Evolutionary conservation across 1,140 invertebrate species (phyloP).

Genomic region (Tetranychus cinnabarinus): DNA sequence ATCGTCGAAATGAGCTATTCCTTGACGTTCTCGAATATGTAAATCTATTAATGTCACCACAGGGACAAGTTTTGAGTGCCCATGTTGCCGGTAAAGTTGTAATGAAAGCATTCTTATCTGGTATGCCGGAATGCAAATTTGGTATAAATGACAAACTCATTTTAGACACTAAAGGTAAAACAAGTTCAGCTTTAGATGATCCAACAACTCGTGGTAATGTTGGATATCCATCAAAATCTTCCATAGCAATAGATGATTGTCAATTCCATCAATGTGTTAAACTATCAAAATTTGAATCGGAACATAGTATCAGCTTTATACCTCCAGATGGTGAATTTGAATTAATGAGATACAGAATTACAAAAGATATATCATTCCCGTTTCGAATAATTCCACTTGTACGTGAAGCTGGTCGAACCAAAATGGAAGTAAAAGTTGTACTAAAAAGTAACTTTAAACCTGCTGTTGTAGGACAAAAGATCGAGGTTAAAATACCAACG

Average conservation of each 20-base stretch:
- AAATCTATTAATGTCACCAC: slow-evolving; percentile 95
- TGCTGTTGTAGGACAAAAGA: slow-evolving; percentile 91
- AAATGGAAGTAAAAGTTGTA: slow-evolving; percentile 99
- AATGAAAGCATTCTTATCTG: slow-evolving; percentile 98
- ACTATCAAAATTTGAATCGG: slow-evolving; percentile 96
- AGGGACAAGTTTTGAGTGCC: slow-evolving; percentile 95
- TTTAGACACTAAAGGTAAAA: slow-evolving; percentile 82
- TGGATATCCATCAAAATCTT: slow-evolving; percentile 46
- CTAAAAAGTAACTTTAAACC: slow-evolving; percentile 99
- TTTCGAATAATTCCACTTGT: slow-evolving; percentile 98
- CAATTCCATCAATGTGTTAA: slow-evolving; percentile 99
- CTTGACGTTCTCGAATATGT: slow-evolving; percentile 97
- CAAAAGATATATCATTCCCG: slow-evolving; percentile 98
- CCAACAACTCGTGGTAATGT: slow-evolving; percentile 30
- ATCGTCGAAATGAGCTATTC: slow-evolving; percentile 93
- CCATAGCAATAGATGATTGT: slow-evolving; percentile 94
- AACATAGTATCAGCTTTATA: slow-evolving; percentile 99
- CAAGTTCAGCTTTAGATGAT: slow-evolving; percentile 40
- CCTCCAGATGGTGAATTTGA: slow-evolving; percentile 94
- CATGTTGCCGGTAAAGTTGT: slow-evolving; percentile 98
- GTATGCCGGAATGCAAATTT: slow-evolving; percentile 99
- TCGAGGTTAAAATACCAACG: slow-evolving; percentile 87
- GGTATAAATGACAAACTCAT: slow-evolving; percentile 99
- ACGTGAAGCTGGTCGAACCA: slow-evolving; percentile 85
- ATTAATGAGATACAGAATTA: slow-evolving; percentile 32